These are phyloP conservation scores for Falco cherrug DNA, from an alignment of 2,797 vertebrate species.

Conservation along the genomic window DNA sequence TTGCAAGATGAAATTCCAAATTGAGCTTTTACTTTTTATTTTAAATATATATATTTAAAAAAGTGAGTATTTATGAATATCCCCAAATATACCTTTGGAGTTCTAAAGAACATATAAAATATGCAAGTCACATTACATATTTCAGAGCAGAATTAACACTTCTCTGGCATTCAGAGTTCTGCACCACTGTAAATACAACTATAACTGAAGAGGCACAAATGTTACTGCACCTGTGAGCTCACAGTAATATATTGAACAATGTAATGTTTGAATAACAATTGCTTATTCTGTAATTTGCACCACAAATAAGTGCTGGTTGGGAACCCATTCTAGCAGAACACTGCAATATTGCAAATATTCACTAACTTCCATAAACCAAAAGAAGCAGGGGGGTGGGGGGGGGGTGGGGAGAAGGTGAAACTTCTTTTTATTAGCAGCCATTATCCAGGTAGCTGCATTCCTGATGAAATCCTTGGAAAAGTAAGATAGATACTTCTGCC, in stretches of 20 bases:
- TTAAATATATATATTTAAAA: not conserved
- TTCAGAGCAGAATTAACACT: not conserved
- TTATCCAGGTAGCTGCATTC: not conserved
- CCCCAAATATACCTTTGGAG: not conserved
- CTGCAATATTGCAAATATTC: not conserved
- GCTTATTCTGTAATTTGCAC: not conserved
- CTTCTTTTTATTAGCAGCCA: not conserved
- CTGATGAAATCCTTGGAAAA: not conserved
- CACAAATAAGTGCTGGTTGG: not conserved
- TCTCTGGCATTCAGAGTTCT: not conserved
- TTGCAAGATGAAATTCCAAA: not conserved
- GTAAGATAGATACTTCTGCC: not conserved
- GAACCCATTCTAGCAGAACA: not conserved
- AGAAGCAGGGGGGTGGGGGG: not conserved
- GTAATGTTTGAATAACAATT: not conserved
- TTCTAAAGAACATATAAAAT: not conserved
- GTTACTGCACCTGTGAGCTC: not conserved
- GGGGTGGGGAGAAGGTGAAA: not conserved
- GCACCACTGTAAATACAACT: not conserved
- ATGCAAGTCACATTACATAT: rapidly evolving
- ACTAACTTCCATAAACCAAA: not conserved
- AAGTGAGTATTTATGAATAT: not conserved
- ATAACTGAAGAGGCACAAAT: not conserved
- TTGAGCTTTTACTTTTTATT: not conserved
- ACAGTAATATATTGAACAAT: not conserved